Percentiles rank a stretch among this genome's conserved stretches.
phyloP scores from a whole-genome alignment of 2,797 vertebrate species.

The Coregonus sp. region DNA sequence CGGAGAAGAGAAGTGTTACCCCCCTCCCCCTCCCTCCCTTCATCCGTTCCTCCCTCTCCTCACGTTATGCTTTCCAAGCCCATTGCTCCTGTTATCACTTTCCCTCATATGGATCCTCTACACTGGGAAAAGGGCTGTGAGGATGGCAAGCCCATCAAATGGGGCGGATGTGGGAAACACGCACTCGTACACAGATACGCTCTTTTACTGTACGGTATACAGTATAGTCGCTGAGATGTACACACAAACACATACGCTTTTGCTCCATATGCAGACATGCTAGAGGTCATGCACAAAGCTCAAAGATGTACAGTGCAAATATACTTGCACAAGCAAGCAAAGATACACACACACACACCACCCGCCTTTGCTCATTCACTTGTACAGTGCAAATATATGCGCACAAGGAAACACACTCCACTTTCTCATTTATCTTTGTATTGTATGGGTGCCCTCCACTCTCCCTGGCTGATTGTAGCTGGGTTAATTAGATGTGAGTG shows the following conservation, averaged over 20 bases:
- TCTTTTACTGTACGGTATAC: not conserved
- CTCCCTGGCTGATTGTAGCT: not conserved
- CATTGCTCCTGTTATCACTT: constrained; percentile 38
- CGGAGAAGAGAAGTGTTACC: not conserved
- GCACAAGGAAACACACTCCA: not conserved
- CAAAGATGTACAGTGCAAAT: not conserved
- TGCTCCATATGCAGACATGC: not conserved
- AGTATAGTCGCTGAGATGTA: not conserved
- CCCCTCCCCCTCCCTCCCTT: not conserved
- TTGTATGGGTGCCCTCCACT: not conserved
- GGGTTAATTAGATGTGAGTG: not conserved
- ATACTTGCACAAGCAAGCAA: not conserved
- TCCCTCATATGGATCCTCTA: constrained; percentile 29
- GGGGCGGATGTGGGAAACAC: not conserved
- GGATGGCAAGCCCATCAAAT: not conserved
- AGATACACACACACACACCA: not conserved
- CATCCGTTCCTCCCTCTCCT: not conserved
- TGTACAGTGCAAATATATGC: not conserved
- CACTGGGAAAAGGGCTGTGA: not conserved
- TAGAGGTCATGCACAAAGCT: not conserved
- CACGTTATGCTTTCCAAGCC: constrained; percentile 26
- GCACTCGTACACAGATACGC: not conserved
- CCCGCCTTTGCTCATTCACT: not conserved
- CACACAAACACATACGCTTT: constrained; percentile 6
- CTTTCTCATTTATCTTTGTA: not conserved